phyloP scores from a whole-genome alignment of 2,888 invertebrate genomes.

The Elmis aenea region DNA sequence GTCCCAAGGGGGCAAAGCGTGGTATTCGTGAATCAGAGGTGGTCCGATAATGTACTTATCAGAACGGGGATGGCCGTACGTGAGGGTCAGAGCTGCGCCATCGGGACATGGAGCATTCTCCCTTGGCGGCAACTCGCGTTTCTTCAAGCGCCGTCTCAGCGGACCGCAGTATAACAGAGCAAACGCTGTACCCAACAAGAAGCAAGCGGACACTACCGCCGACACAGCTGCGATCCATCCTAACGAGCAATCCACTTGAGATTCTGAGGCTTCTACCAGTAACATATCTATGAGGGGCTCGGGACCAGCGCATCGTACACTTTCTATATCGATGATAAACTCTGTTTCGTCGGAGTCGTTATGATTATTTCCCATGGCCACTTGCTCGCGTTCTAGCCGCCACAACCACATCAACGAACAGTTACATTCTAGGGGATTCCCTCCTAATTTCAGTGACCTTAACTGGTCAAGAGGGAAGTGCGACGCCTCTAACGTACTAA shows the following conservation, averaged over 20 bases:
- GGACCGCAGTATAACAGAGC: conserved; percentile 40
- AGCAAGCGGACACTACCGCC: conserved; percentile 28
- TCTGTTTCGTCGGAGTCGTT: conserved; percentile 38
- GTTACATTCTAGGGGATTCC: conserved; percentile 81
- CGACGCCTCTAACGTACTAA: conserved; percentile 71
- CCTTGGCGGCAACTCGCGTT: conserved; percentile 28
- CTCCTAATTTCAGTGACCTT: conserved; percentile 67
- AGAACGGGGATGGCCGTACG: conserved; percentile 33
- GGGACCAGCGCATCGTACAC: conserved; percentile 57
- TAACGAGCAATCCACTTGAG: conserved; percentile 58
- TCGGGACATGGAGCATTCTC: conserved; percentile 20
- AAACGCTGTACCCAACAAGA: conserved; percentile 35
- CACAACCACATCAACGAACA: conserved; percentile 84
- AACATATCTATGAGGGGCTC: conserved; percentile 52
- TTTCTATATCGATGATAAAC: conserved; percentile 52
- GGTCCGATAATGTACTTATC: conserved; percentile 40
- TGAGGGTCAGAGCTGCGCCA: conserved; percentile 45
- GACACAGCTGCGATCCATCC: conserved; percentile 58
- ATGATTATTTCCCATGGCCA: conserved; percentile 19
- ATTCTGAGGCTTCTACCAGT: conserved; percentile 56
- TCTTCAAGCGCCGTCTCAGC: conserved; percentile 30
- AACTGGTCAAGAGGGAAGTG: conserved; percentile 80
- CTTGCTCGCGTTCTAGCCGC: conserved; percentile 56
- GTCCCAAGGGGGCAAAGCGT: conserved; percentile 42
- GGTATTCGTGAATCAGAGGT: conserved; percentile 40